Base-by-base conservation (phyloP, 1,140 invertebrate genomes). In the Drosophila obscura region DNA sequence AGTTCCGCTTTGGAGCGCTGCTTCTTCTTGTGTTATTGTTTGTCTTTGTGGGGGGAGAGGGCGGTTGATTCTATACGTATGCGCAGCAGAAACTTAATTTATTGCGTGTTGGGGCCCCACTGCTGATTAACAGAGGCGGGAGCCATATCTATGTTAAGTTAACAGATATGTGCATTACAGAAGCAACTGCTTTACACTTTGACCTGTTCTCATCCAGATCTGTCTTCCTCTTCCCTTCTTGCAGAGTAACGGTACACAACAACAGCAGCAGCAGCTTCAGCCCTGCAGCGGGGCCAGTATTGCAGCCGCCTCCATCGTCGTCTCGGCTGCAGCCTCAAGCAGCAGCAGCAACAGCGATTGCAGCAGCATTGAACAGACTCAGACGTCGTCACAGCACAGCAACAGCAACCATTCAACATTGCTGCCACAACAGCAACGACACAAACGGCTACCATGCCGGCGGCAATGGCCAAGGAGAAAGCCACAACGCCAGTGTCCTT, bases 391-490 rank as follows among this genome's bases (percentile, higher is more conserved):
- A 45, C 65, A 57, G 49, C 65, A 19, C 19, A 80, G 52, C 77
- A 61, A 2, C 71, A 71, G n/a, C 68, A 73, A 46, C 67, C 61
- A 49, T 60, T 77, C 26, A 78, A 62, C 22, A 75, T 65, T 75
- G 77, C 73, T 51, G 60, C 71, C 39, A 43, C 67, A 35, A 57
- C 73, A 67, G 58, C 79, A 52, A 60, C 63, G 28, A 43, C 74
- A 43, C 46, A 66, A 62, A 46, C 71, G 71, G 79, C 83, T 77
- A 87, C 83, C 63, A 91, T 91, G 90, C 90, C 90, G 81, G 89
- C 90, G 81, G 90, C 90, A 68, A 91, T 91, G 90, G 85, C 90
- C 78, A 91, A 91, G 77, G 90, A 91, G 62, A 91, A 91, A 82
- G 67, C 88, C 41, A 58, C 90, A 75, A 76, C 81, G 49, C 67